These are phyloP conservation scores for Miichthys miiuy DNA, from an alignment of 2,797 vertebrate species.

Conservation along the genomic window DNA sequence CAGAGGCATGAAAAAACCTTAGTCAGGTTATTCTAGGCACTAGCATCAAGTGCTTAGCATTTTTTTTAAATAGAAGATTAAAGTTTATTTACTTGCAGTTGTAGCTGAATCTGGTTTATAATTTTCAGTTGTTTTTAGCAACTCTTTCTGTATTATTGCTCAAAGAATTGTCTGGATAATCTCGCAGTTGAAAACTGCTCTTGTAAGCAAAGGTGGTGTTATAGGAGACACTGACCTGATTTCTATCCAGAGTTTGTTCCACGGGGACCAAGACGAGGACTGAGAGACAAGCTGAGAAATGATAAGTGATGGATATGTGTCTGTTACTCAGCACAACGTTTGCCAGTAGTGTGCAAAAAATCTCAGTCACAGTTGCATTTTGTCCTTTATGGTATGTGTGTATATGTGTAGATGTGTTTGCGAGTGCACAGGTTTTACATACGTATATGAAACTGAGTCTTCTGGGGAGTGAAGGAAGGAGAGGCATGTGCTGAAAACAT, in stretches of 20 bases:
- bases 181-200: conserved; percentile 29
- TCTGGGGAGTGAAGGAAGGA: conserved; percentile 31
- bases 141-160: conserved; percentile 24
- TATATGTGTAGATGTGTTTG: background rate
- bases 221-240: conserved; percentile 14
- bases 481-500: conserved; percentile 1
- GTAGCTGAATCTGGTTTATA: conserved; percentile 27
- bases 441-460: background rate
- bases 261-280: conserved; percentile 16
- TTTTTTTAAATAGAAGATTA: conserved; percentile 31
- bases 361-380: background rate
- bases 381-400: conserved; percentile 6
- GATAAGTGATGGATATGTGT: conserved; percentile 40
- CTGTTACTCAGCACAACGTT: conserved; percentile 27
- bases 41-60: background rate
- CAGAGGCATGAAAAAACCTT: conserved; percentile 37
- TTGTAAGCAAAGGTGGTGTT: conserved; percentile 34
- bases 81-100: conserved; percentile 32
- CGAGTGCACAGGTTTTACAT: background rate
- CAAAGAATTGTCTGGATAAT: conserved; percentile 10
- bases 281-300: conserved; percentile 14
- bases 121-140: conserved; percentile 19
- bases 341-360: conserved; percentile 15
- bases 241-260: conserved; percentile 26
- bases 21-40: conserved; percentile 12